Percentiles rank a stretch among this genome's conserved stretches.
These are phyloP conservation scores for Amphipyra berbera DNA, from an alignment of 2,888 invertebrate genomes.

Conservation along the genomic window DNA sequence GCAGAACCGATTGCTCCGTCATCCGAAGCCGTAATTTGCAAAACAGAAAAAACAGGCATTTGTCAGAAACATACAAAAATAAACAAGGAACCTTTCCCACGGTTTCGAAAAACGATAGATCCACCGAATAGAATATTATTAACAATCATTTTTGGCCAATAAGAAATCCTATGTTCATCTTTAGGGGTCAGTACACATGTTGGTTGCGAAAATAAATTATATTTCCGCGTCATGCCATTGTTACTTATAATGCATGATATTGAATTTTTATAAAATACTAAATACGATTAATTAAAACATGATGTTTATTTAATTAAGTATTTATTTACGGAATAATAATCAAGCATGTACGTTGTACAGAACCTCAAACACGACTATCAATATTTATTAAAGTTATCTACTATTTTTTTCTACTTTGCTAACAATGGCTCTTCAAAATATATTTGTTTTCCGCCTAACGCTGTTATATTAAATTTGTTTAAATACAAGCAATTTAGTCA, in stretches of 20 bases:
- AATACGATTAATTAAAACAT: not conserved
- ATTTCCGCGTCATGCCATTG: constrained; percentile 32
- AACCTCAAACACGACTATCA: constrained; percentile 24
- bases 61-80: constrained; percentile 70
- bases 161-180: constrained; percentile 55
- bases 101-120: constrained; percentile 67
- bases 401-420: constrained; percentile 31
- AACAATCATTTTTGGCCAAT: constrained; percentile 60
- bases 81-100: constrained; percentile 77
- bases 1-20: constrained; percentile 78
- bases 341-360: constrained; percentile 15
- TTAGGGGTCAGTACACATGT: constrained; percentile 46
- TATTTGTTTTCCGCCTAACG: constrained; percentile 36
- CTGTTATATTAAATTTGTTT: constrained; percentile 41
- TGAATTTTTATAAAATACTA: not conserved
- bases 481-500: constrained; percentile 44
- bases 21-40: constrained; percentile 74
- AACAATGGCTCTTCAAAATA: constrained; percentile 40
- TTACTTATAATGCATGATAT: constrained; percentile 6
- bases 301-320: constrained; percentile 12
- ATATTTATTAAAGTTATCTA: constrained; percentile 6
- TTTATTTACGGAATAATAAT: constrained; percentile 11
- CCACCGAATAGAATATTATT: constrained; percentile 59
- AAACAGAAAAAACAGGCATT: constrained; percentile 74
- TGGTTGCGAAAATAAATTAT: constrained; percentile 24